Evolutionary conservation across 2,113 vertebrate species (phyloP), one percentile per base, ranked within the genome.

Genomic region (Jacana jacana): DNA sequence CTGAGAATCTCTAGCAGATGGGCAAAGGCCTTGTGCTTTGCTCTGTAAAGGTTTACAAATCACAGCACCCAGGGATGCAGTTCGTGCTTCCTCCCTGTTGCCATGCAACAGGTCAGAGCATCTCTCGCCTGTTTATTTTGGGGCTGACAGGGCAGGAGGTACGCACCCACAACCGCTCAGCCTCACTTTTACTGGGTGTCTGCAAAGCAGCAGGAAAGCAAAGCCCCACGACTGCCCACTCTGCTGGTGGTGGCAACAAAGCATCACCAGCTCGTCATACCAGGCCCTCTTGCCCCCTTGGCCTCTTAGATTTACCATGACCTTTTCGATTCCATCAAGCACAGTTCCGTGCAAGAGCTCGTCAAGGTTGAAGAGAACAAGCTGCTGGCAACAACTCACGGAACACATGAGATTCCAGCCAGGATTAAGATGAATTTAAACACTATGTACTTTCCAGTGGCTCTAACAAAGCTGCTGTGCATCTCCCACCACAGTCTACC

Each of bases 31-130:
- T 87, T 39, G 31, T 79, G 82, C 61, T 91, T 76, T 65, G 48
- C 72, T 92, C 81, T 66, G 54, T 18, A 57, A 85, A 76, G 70
- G 84, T 82, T 96, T 89, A 69, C 78, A 84, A 93, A 76, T 52
- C 60, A 52, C 70, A 80, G 49, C 66, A 91, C n/a, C 30, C 57
- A 81, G 66, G 86, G 60, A 73, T 76, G 55, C 68, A 37, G 40
- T 44, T 79, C 73, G 48, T 44, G 52, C 78, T 76, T 91, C 66
- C 84, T 85, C 73, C 48, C 52, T 39, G 89, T 96, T 96, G 94
- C 95, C 93, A 92, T 69, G 95, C 93, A 95, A 94, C 95, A 91
- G 94, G 93, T 96, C 91, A 91, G 57, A 19, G 51, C 49, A 91
- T 76, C 89, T 87, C 66, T 52, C 75, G 30, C 35, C 73, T 79